A percentile compares a stretch with the other conserved stretches of the same genome.
phyloP scores from a whole-genome alignment of 2,888 invertebrate genomes.

The Parnassius glacialis region DNA sequence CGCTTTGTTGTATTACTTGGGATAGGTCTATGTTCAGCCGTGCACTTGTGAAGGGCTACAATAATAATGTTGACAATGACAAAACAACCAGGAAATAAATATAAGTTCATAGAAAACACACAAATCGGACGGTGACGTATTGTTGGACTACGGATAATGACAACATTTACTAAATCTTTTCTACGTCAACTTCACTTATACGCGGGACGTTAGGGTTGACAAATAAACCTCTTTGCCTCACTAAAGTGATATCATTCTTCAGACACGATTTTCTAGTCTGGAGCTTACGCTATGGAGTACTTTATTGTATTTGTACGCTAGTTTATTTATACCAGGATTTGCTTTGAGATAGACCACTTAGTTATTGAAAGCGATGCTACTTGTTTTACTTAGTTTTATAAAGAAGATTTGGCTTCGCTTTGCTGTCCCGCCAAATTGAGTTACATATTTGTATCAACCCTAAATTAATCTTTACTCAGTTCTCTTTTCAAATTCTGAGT shows the following conservation, averaged over 20 bases:
- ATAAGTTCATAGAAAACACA: too few species aligned
- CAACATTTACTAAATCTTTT: conserved; percentile 23
- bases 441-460: too few species aligned
- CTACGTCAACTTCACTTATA: conserved; percentile 30
- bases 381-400: background rate
- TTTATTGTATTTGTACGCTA: conserved; percentile 11
- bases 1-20: too few species aligned
- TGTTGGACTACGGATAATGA: conserved; percentile 7
- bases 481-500: too few species aligned
- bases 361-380: conserved; percentile 1
- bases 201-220: conserved; percentile 29
- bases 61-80: too few species aligned
- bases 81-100: too few species aligned
- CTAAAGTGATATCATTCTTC: conserved; percentile 24
- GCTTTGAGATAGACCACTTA: conserved; percentile 17
- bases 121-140: conserved; percentile 4
- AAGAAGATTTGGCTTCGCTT: too few species aligned
- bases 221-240: conserved; percentile 27
- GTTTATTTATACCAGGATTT: conserved; percentile 12
- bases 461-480: too few species aligned
- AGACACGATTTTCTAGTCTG: conserved; percentile 15
- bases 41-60: too few species aligned
- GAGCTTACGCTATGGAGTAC: conserved; percentile 10
- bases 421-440: too few species aligned
- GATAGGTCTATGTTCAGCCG: too few species aligned